Conservation (phyloP, 2,797 vertebrate genomes). For the Aldrovandia affinis region DNA sequence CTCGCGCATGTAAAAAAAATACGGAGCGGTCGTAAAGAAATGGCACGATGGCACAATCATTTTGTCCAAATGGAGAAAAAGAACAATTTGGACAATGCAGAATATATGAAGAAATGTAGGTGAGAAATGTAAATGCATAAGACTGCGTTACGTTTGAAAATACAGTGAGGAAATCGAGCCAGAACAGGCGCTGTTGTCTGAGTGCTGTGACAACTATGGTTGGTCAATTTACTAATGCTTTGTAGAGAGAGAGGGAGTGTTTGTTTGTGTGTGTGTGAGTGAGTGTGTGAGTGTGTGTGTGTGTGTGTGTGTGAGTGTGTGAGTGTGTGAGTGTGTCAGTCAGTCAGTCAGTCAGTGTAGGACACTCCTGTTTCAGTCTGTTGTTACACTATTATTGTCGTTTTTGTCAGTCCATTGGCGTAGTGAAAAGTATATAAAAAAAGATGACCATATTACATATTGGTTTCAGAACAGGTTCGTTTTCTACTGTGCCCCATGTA, state of each 20-base stretch:
- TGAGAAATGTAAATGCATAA: background rate
- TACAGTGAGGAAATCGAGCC: background rate
- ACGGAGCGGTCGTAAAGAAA: background rate
- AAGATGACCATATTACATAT: slow-evolving; percentile 55
- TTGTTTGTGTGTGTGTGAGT: too few relatives aligned
- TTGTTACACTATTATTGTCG: background rate
- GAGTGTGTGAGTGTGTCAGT: background rate
- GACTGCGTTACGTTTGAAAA: background rate
- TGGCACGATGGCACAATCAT: background rate
- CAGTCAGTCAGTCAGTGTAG: background rate
- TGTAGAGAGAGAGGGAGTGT: too few relatives aligned
- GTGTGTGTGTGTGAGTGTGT: too few relatives aligned
- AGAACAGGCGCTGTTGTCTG: background rate
- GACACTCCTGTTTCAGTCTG: background rate
- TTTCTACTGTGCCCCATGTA: slow-evolving; percentile 65
- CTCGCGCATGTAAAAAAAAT: background rate
- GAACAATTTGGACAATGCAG: background rate
- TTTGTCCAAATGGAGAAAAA: background rate
- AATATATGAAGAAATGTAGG: background rate
- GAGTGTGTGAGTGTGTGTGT: too few relatives aligned
- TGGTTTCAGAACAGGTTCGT: slow-evolving; percentile 66
- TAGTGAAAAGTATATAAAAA: slow-evolving; percentile 54
- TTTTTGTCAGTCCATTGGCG: background rate
- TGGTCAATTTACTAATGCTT: background rate
- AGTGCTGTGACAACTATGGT: background rate